Evolutionary conservation across 2,797 vertebrate genomes (phyloP).

Genomic region (Oreochromis mossambicus): DNA sequence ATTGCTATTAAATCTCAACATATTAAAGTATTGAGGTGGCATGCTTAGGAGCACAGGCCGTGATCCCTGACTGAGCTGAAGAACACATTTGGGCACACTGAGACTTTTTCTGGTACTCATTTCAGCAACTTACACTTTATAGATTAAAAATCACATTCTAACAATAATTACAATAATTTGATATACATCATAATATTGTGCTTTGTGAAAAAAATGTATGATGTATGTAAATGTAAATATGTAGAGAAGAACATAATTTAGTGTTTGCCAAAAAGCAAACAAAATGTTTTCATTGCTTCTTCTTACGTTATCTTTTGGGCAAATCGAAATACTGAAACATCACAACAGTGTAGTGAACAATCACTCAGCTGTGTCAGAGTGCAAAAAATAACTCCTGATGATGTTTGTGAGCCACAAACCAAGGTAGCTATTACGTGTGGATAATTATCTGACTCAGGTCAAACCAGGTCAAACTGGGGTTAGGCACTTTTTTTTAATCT

Average conservation of each 20-base stretch:
- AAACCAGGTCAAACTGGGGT: not conserved
- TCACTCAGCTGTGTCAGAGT: not conserved
- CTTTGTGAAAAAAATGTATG: not conserved
- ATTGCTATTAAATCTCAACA: not conserved
- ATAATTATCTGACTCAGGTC: not conserved
- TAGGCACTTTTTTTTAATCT: no score
- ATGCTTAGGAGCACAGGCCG: not conserved
- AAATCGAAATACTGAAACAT: not conserved
- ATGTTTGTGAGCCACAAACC: not conserved
- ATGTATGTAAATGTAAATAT: not conserved
- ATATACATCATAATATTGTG: not conserved
- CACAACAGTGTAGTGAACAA: accelerated
- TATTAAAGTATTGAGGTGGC: not conserved
- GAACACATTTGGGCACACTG: not conserved
- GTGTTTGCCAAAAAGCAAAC: not conserved
- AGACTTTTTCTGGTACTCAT: not conserved
- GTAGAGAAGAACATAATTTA: no score
- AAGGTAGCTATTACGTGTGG: accelerated
- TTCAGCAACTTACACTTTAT: not conserved
- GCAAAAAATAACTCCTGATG: not conserved
- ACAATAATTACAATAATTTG: not conserved
- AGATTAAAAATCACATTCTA: not conserved
- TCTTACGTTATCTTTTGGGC: not conserved
- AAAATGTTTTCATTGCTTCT: not conserved
- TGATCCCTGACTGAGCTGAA: not conserved